Percentiles rank a stretch among this genome's conserved stretches.
These are phyloP conservation scores for Thymelicus lineola DNA, from an alignment of 2,888 invertebrate species.

Conservation along the genomic window DNA sequence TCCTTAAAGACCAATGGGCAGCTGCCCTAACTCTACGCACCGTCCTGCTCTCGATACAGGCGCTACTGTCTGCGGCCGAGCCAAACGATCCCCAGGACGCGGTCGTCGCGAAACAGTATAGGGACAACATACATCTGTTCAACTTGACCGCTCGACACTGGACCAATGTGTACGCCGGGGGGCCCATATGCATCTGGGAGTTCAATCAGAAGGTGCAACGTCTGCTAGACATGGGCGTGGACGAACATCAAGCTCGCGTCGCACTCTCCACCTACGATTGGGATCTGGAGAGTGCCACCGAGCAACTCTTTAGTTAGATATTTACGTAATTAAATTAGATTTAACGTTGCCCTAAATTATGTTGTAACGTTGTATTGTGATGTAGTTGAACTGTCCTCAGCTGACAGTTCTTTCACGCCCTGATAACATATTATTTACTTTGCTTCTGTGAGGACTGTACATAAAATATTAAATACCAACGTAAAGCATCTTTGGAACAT, in stretches of 20 bases:
- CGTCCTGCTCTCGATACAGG: slow-evolving; percentile 97
- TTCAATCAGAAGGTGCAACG: slow-evolving; percentile 95
- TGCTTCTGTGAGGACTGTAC: slow-evolving; percentile 3
- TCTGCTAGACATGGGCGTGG: slow-evolving; percentile 97
- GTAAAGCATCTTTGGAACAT: not conserved
- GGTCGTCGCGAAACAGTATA: slow-evolving; percentile 98
- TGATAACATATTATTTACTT: not conserved
- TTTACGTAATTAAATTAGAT: slow-evolving; percentile 18
- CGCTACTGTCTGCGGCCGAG: slow-evolving; percentile 94
- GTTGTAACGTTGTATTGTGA: slow-evolving; percentile 30
- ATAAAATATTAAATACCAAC: not conserved
- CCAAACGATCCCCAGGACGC: slow-evolving; percentile 98
- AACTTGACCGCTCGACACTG: slow-evolving; percentile 97
- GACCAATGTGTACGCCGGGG: slow-evolving; percentile 97
- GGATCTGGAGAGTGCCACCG: slow-evolving; percentile 96
- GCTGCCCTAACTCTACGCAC: slow-evolving; percentile 99
- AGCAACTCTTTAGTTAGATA: slow-evolving; percentile 81
- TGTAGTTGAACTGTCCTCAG: slow-evolving; percentile 18
- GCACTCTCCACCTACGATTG: slow-evolving; percentile 97
- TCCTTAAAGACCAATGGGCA: slow-evolving; percentile 99
- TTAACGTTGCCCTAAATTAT: slow-evolving; percentile 11
- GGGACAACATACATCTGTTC: slow-evolving; percentile 94
- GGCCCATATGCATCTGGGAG: slow-evolving; percentile 86
- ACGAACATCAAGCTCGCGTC: slow-evolving; percentile 94
- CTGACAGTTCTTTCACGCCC: not conserved